phyloP scores from a whole-genome alignment of 2,113 vertebrate species.

The Anguilla japonica region DNA sequence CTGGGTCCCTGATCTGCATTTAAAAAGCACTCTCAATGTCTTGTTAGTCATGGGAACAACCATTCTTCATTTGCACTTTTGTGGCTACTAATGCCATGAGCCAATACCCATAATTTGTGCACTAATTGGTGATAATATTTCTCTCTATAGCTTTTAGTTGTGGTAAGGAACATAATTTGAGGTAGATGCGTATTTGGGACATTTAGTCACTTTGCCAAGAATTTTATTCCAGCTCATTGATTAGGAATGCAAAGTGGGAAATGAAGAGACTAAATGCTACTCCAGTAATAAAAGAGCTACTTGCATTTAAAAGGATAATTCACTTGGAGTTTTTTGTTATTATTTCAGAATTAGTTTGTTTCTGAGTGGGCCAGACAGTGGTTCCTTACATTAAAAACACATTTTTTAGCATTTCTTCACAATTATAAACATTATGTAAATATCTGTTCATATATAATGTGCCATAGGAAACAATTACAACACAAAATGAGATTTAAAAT shows the following conservation, averaged over 20 bases:
- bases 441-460: too few relatives aligned
- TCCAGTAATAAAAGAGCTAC: not conserved
- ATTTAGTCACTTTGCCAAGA: not conserved
- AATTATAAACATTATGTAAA: too few relatives aligned
- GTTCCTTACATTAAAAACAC: too few relatives aligned
- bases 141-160: not conserved
- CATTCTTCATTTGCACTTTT: not conserved
- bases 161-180: not conserved
- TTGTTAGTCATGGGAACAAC: not conserved
- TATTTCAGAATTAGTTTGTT: too few relatives aligned
- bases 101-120: not conserved
- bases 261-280: not conserved
- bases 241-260: not conserved
- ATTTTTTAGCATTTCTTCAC: too few relatives aligned
- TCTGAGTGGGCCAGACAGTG: too few relatives aligned
- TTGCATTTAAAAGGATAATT: not conserved
- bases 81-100: not conserved
- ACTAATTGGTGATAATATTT: not conserved
- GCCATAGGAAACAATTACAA: too few relatives aligned
- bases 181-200: not conserved
- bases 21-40: too few relatives aligned
- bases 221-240: not conserved
- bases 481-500: too few relatives aligned
- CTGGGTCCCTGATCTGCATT: too few relatives aligned
- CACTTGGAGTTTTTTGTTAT: too few relatives aligned